phyloP scores from a whole-genome alignment of 53 echinoderm and acorn worm genomes.

The Echinarachnius parma region DNA sequence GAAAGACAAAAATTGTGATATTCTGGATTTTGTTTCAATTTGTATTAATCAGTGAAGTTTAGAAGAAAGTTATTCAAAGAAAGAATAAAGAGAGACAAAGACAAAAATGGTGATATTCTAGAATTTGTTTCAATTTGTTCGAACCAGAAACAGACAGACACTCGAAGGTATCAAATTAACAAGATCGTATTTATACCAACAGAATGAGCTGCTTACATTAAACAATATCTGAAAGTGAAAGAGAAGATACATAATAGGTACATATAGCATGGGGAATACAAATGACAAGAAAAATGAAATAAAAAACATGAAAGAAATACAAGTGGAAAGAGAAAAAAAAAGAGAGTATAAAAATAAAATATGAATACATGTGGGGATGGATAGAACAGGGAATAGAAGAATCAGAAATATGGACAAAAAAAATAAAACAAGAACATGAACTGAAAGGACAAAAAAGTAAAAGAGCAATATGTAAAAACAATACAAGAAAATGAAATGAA shows the following conservation, averaged over 20 bases:
- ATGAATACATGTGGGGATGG: background rate
- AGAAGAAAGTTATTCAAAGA: too few relatives aligned
- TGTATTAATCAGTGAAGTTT: too few relatives aligned
- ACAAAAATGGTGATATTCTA: too few relatives aligned
- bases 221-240: background rate
- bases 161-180: too few relatives aligned
- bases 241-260: background rate
- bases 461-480: background rate
- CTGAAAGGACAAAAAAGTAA: background rate
- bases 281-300: background rate
- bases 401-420: background rate
- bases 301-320: background rate
- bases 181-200: too few relatives aligned
- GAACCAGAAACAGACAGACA: too few relatives aligned
- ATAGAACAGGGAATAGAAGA: conserved; percentile 10
- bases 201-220: background rate
- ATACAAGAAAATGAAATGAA: background rate
- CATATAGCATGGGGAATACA: background rate
- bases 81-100: too few relatives aligned
- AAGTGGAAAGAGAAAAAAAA: background rate
- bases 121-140: too few relatives aligned
- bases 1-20: too few relatives aligned
- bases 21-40: too few relatives aligned
- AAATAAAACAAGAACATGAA: background rate
- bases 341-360: background rate